phyloP scores from a whole-genome alignment of 2,113 vertebrate species.

The Crotalus viridis region DNA sequence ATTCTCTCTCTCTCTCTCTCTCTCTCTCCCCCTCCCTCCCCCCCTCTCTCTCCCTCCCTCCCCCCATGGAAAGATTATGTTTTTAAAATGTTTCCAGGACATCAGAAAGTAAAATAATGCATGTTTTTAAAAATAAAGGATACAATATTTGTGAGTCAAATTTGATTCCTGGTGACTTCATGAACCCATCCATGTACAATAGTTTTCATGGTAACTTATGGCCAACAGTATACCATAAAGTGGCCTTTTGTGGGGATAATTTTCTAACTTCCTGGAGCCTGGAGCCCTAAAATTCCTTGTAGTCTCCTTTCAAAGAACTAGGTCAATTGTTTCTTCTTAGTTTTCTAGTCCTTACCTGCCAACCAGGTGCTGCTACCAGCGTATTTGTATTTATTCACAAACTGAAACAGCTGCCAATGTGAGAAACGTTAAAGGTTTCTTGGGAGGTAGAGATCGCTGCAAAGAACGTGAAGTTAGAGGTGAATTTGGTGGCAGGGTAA shows the following conservation, averaged over 20 bases:
- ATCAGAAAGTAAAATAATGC: not conserved
- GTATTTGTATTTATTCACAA: not conserved
- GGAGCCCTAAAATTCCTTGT: not conserved
- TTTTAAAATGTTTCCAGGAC: not conserved
- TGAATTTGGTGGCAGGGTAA: not conserved
- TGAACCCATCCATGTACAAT: not conserved
- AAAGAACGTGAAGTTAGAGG: not conserved
- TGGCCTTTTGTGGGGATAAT: not conserved
- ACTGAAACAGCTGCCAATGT: not conserved
- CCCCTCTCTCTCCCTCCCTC: fast-evolving
- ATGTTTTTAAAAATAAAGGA: not conserved
- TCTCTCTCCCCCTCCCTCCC: fast-evolving
- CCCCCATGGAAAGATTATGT: not conserved
- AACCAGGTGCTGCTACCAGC: not conserved
- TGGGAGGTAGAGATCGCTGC: not conserved
- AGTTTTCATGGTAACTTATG: not conserved
- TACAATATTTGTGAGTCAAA: not conserved
- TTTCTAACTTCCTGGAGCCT: not conserved
- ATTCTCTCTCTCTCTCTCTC: not conserved
- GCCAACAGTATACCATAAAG: not conserved
- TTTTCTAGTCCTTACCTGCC: not conserved
- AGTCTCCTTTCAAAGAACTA: not conserved
- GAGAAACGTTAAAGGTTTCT: not conserved
- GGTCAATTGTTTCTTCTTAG: not conserved
- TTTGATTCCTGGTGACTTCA: not conserved